Percentiles rank a stretch among this genome's conserved stretches.
These are phyloP conservation scores for Tiliacea citrago DNA, from an alignment of 2,888 invertebrate genomes.

Conservation along the genomic window DNA sequence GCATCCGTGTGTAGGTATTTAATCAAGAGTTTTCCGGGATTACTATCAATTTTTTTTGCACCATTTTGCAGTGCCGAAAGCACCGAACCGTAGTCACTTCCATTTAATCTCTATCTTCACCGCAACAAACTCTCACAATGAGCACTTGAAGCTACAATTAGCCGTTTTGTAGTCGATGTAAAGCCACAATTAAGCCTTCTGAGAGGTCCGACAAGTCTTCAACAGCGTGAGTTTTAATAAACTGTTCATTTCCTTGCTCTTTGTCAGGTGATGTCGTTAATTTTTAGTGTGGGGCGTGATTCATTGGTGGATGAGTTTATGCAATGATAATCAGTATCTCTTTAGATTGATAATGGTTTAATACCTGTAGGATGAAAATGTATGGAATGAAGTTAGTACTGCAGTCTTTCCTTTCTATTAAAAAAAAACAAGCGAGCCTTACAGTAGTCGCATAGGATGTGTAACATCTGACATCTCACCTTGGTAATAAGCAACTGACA, in stretches of 20 bases:
- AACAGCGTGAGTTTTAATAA: slow-evolving; percentile 79
- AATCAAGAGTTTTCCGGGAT: too few relatives aligned
- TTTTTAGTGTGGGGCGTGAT: slow-evolving; percentile 70
- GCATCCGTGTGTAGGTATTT: too few relatives aligned
- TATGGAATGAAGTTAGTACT: too few relatives aligned
- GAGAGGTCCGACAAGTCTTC: slow-evolving; percentile 77
- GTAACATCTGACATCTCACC: too few relatives aligned
- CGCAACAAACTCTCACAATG: slow-evolving; percentile 79
- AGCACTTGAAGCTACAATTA: slow-evolving; percentile 88
- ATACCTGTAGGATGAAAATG: neutral
- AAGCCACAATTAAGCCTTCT: slow-evolving; percentile 87
- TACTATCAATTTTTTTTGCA: neutral
- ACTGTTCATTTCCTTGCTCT: slow-evolving; percentile 74
- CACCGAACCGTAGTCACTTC: slow-evolving; percentile 61
- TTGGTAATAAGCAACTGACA: too few relatives aligned
- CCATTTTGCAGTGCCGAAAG: neutral
- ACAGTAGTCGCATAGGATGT: too few relatives aligned
- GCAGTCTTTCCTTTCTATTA: too few relatives aligned
- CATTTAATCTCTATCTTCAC: slow-evolving; percentile 60
- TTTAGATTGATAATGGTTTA: neutral
- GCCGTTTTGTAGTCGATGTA: slow-evolving; percentile 86
- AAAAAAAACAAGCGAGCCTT: too few relatives aligned
- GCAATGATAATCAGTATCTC: slow-evolving; percentile 21
- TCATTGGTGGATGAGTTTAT: slow-evolving; percentile 43
- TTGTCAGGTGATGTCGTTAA: slow-evolving; percentile 76